phyloP scores from a whole-genome alignment of 1,140 invertebrate genomes.

The Conus betulinus region DNA sequence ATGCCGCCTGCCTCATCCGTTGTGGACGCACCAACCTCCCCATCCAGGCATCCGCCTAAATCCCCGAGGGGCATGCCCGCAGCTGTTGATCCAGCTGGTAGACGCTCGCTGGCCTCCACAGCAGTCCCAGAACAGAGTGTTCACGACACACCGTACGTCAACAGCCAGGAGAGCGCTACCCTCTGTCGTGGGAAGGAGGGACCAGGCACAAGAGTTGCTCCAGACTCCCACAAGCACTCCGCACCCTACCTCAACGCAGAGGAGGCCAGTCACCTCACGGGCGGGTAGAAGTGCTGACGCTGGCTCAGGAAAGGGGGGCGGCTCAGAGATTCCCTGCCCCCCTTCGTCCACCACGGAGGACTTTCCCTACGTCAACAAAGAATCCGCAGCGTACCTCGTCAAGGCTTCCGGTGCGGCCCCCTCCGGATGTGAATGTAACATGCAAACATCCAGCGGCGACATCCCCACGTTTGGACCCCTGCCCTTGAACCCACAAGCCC shows the following conservation, averaged over 20 bases:
- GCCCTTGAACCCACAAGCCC: background rate
- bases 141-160: background rate
- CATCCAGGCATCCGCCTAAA: background rate
- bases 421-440: background rate
- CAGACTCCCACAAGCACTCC: background rate
- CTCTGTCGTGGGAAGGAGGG: background rate
- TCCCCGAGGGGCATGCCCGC: background rate
- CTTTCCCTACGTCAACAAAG: background rate
- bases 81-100: background rate
- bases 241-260: background rate
- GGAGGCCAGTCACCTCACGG: background rate
- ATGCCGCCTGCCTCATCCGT: background rate
- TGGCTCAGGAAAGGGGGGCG: background rate
- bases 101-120: background rate
- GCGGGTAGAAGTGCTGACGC: background rate
- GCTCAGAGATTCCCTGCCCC: background rate
- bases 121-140: background rate
- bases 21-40: background rate
- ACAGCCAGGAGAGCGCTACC: background rate
- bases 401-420: background rate
- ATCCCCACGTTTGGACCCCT: background rate
- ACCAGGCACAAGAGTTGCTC: background rate
- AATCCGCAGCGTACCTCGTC: background rate
- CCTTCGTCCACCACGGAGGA: background rate
- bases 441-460: background rate